These are phyloP conservation scores for Orius insidiosus DNA, from an alignment of 1,140 invertebrate genomes.

Conservation along the genomic window DNA sequence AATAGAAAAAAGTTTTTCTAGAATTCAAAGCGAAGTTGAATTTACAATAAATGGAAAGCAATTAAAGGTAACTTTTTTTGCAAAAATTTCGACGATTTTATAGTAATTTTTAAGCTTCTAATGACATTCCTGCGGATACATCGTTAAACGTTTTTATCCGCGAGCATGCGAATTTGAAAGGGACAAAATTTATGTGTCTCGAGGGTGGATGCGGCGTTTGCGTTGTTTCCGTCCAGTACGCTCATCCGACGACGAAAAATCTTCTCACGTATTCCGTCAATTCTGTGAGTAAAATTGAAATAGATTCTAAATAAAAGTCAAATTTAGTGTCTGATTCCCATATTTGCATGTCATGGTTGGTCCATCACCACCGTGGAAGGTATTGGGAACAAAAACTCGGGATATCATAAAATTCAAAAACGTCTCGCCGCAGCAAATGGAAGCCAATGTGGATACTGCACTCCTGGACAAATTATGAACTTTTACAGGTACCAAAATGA, in stretches of 20 bases:
- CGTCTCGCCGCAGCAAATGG: constrained; percentile 49
- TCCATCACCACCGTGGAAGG: constrained; percentile 63
- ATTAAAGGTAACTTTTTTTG: constrained; percentile 24
- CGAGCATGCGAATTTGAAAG: constrained; percentile 43
- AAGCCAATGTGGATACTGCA: constrained; percentile 66
- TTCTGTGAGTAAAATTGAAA: constrained; percentile 27
- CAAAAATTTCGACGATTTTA: no score
- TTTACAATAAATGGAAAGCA: constrained; percentile 6
- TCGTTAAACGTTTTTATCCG: constrained; percentile 50
- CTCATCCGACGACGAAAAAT: constrained; percentile 32
- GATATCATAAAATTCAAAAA: constrained; percentile 53
- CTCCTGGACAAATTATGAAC: constrained; percentile 69
- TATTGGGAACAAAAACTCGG: constrained; percentile 42
- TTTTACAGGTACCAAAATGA: constrained; percentile 48
- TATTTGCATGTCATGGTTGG: constrained; percentile 53
- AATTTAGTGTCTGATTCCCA: constrained; percentile 44
- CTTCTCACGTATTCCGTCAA: constrained; percentile 44
- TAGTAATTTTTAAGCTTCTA: constrained; percentile 24
- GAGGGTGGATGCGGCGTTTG: constrained; percentile 73
- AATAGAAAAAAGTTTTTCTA: constrained; percentile 21
- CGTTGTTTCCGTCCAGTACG: constrained; percentile 40
- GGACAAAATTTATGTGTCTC: constrained; percentile 61
- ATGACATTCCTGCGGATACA: constrained; percentile 31
- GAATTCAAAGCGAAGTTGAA: not conserved
- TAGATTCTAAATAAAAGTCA: not conserved